Conservation (phyloP, 1,140 invertebrate species). For the Drosophila biarmipes region DNA sequence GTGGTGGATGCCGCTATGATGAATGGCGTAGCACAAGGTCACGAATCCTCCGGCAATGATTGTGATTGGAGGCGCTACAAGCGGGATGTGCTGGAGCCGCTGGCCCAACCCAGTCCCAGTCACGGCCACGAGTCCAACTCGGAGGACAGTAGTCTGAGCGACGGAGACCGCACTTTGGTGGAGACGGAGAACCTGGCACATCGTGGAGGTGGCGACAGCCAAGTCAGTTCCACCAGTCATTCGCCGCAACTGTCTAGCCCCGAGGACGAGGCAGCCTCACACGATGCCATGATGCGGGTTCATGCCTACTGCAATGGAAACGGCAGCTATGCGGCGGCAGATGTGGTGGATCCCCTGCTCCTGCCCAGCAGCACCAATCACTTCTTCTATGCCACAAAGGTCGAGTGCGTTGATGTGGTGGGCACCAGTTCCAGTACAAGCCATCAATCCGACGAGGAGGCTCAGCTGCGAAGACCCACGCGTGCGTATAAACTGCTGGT, state of each 20-base stretch:
- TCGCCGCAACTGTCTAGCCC: conserved; percentile 84
- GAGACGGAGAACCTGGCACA: conserved; percentile 86
- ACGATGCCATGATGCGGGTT: conserved; percentile 76
- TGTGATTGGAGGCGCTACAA: conserved; percentile 67
- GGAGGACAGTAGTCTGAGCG: conserved; percentile 91
- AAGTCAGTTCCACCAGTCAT: conserved; percentile 84
- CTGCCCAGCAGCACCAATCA: conserved; percentile 46
- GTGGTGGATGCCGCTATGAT: conserved; percentile 81
- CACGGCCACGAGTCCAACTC: conserved; percentile 88
- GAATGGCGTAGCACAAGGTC: conserved; percentile 48
- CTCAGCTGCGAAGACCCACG: conserved; percentile 84
- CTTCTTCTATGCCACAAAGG: conserved; percentile 66
- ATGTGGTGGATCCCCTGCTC: conserved; percentile 49
- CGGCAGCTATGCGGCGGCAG: conserved; percentile 59
- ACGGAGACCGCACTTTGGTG: conserved; percentile 90
- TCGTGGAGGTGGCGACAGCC: conserved; percentile 81
- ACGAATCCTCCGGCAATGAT: conserved; percentile 37
- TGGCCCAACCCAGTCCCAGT: conserved; percentile 55
- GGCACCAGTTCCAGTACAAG: conserved; percentile 40
- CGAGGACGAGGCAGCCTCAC: conserved; percentile 76
- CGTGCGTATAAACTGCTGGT: conserved; percentile 87
- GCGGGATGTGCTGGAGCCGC: conserved; percentile 53
- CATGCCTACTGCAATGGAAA: conserved; percentile 74
- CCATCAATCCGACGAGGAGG: conserved; percentile 70
- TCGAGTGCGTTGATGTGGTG: conserved; percentile 61